Conservation (phyloP, 2,113 vertebrate species). For the Myiozetetes cayanensis region DNA sequence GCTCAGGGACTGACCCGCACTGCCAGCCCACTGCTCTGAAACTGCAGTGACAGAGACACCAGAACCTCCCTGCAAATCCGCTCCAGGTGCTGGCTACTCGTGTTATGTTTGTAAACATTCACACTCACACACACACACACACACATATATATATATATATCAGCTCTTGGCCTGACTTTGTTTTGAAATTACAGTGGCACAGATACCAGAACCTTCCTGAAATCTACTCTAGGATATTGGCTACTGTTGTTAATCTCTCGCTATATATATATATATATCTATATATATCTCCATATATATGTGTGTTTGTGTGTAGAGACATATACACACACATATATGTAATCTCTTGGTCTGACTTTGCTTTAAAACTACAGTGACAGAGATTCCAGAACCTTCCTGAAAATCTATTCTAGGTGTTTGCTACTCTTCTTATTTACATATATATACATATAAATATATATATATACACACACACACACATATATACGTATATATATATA, state of each 20-base stretch:
- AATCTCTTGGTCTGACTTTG: neutral
- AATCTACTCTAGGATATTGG: neutral
- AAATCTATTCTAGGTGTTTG: neutral
- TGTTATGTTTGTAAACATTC: neutral
- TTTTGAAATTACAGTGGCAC: neutral
- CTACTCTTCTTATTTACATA: neutral
- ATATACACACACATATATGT: neutral
- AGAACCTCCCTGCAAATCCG: neutral
- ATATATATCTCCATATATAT: no score
- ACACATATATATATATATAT: neutral
- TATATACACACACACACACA: neutral
- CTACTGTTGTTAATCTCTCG: no score
- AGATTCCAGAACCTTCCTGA: neutral
- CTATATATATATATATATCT: no score
- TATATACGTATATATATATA: rapidly evolving
- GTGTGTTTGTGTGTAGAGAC: no score
- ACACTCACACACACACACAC: neutral
- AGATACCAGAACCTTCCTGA: neutral
- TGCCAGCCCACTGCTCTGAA: neutral
- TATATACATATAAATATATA: neutral
- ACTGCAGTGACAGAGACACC: neutral
- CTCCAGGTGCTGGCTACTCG: neutral
- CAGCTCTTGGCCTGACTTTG: neutral
- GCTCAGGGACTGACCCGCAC: neutral
- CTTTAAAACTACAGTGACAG: neutral